These are phyloP conservation scores for Caenorhabditis brenneri DNA, from an alignment of 1,140 invertebrate genomes.

Conservation along the genomic window DNA sequence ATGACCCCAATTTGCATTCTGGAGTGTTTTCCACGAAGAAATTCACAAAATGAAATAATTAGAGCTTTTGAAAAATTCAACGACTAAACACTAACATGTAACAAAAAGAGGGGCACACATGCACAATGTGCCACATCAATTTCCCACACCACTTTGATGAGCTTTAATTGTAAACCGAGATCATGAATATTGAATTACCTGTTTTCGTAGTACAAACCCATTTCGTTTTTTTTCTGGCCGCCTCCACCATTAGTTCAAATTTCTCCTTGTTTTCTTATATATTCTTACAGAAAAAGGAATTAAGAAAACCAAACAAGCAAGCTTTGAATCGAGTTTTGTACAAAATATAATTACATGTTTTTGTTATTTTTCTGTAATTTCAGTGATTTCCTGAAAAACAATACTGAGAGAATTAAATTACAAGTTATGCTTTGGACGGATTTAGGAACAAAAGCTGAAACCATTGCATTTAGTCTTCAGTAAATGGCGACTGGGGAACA, in stretches of 20 bases:
- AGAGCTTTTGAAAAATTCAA: background rate
- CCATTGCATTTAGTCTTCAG: no score
- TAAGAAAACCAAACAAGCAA: background rate
- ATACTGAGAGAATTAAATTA: no score
- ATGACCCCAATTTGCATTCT: no score
- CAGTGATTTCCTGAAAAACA: no score
- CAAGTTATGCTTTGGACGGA: no score
- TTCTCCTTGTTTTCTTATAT: background rate
- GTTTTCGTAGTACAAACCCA: constrained; percentile 6
- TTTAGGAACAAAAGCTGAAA: no score
- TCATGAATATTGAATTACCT: constrained; percentile 33
- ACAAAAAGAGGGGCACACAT: background rate
- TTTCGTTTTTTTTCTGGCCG: background rate
- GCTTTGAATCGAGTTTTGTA: no score
- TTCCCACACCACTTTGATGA: constrained; percentile 36
- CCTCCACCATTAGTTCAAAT: constrained; percentile 27
- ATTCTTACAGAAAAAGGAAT: background rate
- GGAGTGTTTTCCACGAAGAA: background rate
- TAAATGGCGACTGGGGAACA: no score
- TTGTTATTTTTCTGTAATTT: no score
- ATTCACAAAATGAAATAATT: background rate
- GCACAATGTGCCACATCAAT: background rate
- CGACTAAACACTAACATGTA: background rate
- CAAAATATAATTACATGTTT: no score
- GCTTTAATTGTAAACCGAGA: constrained; percentile 27